Base-by-base conservation (phyloP, 2,113 vertebrate species). In the Phrynosoma blainvillii region DNA sequence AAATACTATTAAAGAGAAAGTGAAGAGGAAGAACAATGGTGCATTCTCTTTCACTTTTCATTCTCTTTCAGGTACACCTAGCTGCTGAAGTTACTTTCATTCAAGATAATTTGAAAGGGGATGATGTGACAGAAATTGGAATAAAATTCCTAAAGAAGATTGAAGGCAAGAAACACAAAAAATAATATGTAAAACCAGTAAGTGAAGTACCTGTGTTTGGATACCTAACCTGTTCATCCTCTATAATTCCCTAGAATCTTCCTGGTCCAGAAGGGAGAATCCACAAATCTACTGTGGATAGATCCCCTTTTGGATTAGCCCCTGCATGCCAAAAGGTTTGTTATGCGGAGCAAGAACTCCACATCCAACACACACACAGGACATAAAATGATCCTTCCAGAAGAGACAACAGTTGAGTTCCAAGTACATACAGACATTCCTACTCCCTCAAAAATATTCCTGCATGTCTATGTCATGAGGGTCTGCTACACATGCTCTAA, bases 121-220 rank as follows among this genome's bases (percentile, higher is more conserved):
- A 97, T 92, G 94, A 94, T 73, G 95, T 97, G 89, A 98, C 97
- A 71, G 97, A 98, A 97, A 97, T 98, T 93, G 96, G 96, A 94
- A 97, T 98, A 88, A 97, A 90, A 0, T 97, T 98, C 92, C 92
- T 96, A 75, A 96, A 93, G 91, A 97, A 96, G 87, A 84, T 84
- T 82, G 96, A 97, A 81, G 96, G 96, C 81, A 96, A 93, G 93
- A 97, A 96, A 91, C 90, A 94, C 47, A 97, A 91, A 87, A 71
- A 87, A 90, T 93, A 96, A 95, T 87, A 97, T 97, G 74, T 97
- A 91, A 97, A 94, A 70, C 8, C 75, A 88, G 20, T 36, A n/a
- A 10, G 11, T 88, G 23, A 86, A 93, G 79, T 5, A 21, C 12
- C 36, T 59, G 7, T 3, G 10, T 56, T 0, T 30, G 71, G 20